Evolutionary conservation across 2,113 vertebrate genomes (phyloP), one percentile per base, ranked within the genome.

Genomic region (Grus americana): DNA sequence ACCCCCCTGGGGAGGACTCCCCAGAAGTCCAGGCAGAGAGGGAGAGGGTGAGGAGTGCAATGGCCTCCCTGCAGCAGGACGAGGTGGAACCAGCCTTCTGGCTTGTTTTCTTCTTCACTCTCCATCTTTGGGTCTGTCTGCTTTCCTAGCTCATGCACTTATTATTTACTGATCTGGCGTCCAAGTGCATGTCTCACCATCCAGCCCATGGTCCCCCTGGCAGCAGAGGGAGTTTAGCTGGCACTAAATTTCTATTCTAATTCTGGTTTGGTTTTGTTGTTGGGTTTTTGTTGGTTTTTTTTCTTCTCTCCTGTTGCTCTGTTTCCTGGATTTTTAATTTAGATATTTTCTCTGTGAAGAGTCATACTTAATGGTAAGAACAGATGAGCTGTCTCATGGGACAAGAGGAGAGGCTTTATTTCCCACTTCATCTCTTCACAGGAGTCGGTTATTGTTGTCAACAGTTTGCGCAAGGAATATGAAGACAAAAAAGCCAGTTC

Each of bases 11-110:
- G 75, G 98, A 98, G 19, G 98, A 99, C 55, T 97, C 99, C 55
- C 98, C 98, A 74, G 99, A 99, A 8, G 98, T 99, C 30, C 97
- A 93, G 78, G 96, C 93, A 10, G 99, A 99, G 97, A 98, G 98
- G 92, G 96, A 96, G 22, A 71, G 98, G 55, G 98, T 98, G 71
- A 98, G 98, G 42, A 97, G 95, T 4, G 96, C 96, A 0, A 50
- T 98, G 67, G 90, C 68, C 19, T 94, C 97, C 34, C 94, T 92
- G 70, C 96, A 98, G 72, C 96, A 91, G 46, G 97, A 98, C 5
- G 98, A 99, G 98, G 99, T 99, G 85, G 92, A 7, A 2, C 5
- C 73, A 12, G 13, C 42, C 46, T 42, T 32, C 12, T 14, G 15
- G 0, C 3, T 27, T 3, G 2, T 23, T 24, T 16, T 32, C 57